Percentiles rank a stretch among this genome's conserved stretches.
Evolutionary conservation across 2,113 vertebrate genomes (phyloP).

Genomic region (Lepidothrix coronata): DNA sequence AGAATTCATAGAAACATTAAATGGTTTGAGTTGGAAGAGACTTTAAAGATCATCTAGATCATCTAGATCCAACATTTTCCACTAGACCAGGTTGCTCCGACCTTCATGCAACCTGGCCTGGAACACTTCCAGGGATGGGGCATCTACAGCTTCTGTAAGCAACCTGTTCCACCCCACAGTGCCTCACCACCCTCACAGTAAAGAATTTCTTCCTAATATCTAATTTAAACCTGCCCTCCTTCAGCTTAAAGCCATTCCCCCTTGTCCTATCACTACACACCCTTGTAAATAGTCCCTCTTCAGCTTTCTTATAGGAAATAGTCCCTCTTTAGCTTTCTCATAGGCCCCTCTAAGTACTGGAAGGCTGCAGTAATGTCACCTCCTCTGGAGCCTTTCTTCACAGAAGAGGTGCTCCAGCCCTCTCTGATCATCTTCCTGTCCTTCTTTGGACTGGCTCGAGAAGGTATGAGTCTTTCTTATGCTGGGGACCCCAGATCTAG

Average conservation of each 20-base stretch:
- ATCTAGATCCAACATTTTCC: neutral
- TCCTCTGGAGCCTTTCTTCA: neutral
- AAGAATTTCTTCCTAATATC: neutral
- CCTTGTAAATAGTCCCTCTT: neutral
- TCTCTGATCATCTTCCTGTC: neutral
- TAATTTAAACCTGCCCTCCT: neutral
- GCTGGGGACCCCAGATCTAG: neutral
- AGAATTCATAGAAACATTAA: neutral
- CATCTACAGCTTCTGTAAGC: neutral
- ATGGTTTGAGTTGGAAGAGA: neutral
- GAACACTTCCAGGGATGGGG: neutral
- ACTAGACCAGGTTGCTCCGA: neutral
- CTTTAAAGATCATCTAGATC: neutral
- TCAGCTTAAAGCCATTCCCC: neutral
- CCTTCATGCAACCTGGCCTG: neutral
- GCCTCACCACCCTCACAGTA: neutral
- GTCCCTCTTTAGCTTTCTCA: neutral
- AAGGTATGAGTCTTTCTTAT: neutral
- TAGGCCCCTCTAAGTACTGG: neutral
- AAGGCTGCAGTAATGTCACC: neutral
- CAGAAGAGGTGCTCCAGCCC: no score
- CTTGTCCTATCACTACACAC: neutral
- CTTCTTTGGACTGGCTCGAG: no score
- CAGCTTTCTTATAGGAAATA: neutral
- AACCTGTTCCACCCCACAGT: neutral